Conservation (phyloP, 2,888 invertebrate genomes). For the Synergus japonicus region DNA sequence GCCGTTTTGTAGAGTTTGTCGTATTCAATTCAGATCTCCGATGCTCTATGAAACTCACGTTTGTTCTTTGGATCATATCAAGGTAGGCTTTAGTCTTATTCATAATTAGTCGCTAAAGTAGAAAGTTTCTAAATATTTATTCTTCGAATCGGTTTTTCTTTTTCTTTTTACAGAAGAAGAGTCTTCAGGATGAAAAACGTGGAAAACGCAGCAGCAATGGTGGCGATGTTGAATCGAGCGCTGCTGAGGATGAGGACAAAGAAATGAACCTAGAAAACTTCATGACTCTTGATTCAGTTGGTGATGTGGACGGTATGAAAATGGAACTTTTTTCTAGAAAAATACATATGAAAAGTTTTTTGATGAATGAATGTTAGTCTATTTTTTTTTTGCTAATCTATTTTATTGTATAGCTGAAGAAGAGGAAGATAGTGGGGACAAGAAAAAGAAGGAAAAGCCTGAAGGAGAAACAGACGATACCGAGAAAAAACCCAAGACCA, state of each 20-base stretch:
- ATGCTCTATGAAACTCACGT: constrained; percentile 92
- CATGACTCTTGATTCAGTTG: constrained; percentile 93
- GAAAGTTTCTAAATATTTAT: background rate
- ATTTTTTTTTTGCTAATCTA: constrained; percentile 30
- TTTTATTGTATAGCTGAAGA: constrained; percentile 59
- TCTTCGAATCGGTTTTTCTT: background rate
- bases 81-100: constrained; percentile 78
- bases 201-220: constrained; percentile 77
- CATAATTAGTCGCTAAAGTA: background rate
- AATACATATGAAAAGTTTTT: background rate
- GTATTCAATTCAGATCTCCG: constrained; percentile 88
- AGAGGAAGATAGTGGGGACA: constrained; percentile 80
- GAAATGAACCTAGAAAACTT: constrained; percentile 90
- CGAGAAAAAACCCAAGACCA: constrained; percentile 79
- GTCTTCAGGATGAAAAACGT: constrained; percentile 76
- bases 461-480: constrained; percentile 70
- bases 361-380: constrained; percentile 22
- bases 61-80: constrained; percentile 88
- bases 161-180: constrained; percentile 79
- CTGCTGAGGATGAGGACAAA: constrained; percentile 83
- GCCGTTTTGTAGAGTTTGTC: constrained; percentile 89
- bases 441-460: constrained; percentile 80
- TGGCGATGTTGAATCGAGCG: constrained; percentile 79
- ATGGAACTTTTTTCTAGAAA: constrained; percentile 22
- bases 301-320: constrained; percentile 86